These are phyloP conservation scores for Bellardia pandia DNA, from an alignment of 2,888 invertebrate genomes.

Conservation along the genomic window DNA sequence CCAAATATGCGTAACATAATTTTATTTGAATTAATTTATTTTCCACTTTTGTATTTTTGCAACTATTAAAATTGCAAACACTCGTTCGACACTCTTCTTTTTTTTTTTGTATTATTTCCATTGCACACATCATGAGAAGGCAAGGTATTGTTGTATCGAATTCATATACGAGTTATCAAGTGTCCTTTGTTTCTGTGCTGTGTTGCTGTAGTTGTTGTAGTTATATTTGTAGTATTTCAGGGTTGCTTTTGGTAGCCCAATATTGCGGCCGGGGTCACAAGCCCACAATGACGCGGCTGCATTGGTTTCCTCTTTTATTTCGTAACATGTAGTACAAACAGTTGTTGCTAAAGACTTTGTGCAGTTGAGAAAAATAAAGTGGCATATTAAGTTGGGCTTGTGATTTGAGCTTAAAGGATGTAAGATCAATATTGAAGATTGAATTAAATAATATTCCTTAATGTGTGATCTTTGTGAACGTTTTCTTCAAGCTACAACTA, in stretches of 20 bases:
- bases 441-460: too few species aligned
- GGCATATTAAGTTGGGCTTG: conserved; percentile 24
- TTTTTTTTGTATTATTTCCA: conserved; percentile 14
- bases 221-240: conserved; percentile 73
- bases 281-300: conserved; percentile 79
- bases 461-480: too few species aligned
- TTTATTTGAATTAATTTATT: conserved; percentile 72
- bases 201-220: conserved; percentile 19
- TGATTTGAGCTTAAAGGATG: neutral
- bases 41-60: conserved; percentile 45
- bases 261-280: conserved; percentile 81
- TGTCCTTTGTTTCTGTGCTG: conserved; percentile 65
- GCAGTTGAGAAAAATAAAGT: neutral
- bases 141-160: conserved; percentile 66
- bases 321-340: conserved; percentile 3
- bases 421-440: too few species aligned
- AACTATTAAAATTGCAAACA: conserved; percentile 62
- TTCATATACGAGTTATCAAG: conserved; percentile 68
- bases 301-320: conserved; percentile 71
- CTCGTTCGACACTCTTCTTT: conserved; percentile 41
- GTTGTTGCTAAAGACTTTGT: conserved; percentile 13
- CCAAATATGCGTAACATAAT: conserved; percentile 72
- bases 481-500: too few species aligned
- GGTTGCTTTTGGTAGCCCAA: conserved; percentile 82
- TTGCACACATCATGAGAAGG: conserved; percentile 51